Evolutionary conservation across 2,888 invertebrate genomes (phyloP), one percentile per base, ranked within the genome.

Genomic region (Amaurobius ferox): DNA sequence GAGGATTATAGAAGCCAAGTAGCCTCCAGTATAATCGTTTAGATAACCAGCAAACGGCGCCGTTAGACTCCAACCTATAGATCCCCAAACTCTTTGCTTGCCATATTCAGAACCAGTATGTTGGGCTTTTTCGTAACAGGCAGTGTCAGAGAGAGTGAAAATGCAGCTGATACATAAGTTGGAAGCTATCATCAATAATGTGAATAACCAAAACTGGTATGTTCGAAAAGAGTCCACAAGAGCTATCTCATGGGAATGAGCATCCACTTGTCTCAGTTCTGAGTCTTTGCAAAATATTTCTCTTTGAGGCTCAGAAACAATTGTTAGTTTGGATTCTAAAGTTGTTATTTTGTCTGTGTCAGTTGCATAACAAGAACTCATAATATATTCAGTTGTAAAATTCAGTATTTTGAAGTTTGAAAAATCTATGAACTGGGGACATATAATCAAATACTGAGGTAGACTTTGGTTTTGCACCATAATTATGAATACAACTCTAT

Each of bases 81-180:
- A 95, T 0, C 97, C 97, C 94, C 95, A 98, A 87, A 97, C 92
- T 62, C 97, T 93, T 91, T 98, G 97, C 89, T 94, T 94, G 0
- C 98, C 98, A 91, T 96, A 98, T 30, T 94, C 93, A 66, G 94
- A 93, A 19, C 94, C 93, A 73, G 94, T 93, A 3, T 94, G 94
- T 94, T 96, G 97, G 30, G 98, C 92, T 71, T 96, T 92, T 90
- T 95, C 94, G 91, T 97, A 97, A 90, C 97, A 96, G 88, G 97
- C 95, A 0, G 97, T 95, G 92, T 98, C 98, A 0, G 95, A 95
- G 77, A 98, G 94, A 88, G 96, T 96, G 23, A 97, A 95, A 1
- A 96, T 95, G 0, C 97, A 95, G 0, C 97, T 95, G 93, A 96
- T 96, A 1, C 95, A 95, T 28, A 30, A 30, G 5, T 30, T 16